Evolutionary conservation across 2,888 invertebrate genomes (phyloP), one percentile per base, ranked within the genome.

Genomic region (Bellardia pandia): DNA sequence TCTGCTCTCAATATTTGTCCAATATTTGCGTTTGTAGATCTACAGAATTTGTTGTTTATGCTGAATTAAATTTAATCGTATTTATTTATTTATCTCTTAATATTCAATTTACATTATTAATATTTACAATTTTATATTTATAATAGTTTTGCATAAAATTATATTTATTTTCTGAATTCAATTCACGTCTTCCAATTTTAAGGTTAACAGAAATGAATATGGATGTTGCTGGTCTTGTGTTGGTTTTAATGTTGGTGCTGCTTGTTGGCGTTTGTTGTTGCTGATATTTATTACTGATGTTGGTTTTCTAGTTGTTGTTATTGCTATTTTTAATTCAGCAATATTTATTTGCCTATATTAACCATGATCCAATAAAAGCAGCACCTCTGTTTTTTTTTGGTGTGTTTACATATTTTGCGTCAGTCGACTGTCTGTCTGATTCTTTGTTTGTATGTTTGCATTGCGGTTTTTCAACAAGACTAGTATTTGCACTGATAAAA

Each of bases 101-200:
- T 30, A 58, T 23, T 58, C 30, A 40, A 51, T n/a, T 53, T 13
- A 40, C 8, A 42, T 9, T 37, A 64, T 42, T n/a, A 48, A 77
- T 45, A 68, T 68, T 78, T 58, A 77, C 45, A 68, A 58, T 37
- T 78, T 78, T 3, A 16, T 3, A 40, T 66, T 56, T n/a, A 13
- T 51, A 60, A 79, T 45, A 62, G 1, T 56, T 71, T 66, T 82
- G 81, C 81, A 82, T 82, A 68, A 69, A 80, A 56, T 69, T 75
- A n/a, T 37, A 23, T 71, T 9, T 58, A 30, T 58, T 83, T 14
- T 14, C 6, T 42, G n/a, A 51, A 72, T 77, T 71, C 56, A 71
- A 16, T 66, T n/a, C 64, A 84, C 84, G 78, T 58, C n/a, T 30
- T 16, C 40, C 40, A 62, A 60, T 60, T 77, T 68, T 68, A 68